These are phyloP conservation scores for Esperia sulphurella DNA, from an alignment of 2,888 invertebrate genomes.

Conservation along the genomic window DNA sequence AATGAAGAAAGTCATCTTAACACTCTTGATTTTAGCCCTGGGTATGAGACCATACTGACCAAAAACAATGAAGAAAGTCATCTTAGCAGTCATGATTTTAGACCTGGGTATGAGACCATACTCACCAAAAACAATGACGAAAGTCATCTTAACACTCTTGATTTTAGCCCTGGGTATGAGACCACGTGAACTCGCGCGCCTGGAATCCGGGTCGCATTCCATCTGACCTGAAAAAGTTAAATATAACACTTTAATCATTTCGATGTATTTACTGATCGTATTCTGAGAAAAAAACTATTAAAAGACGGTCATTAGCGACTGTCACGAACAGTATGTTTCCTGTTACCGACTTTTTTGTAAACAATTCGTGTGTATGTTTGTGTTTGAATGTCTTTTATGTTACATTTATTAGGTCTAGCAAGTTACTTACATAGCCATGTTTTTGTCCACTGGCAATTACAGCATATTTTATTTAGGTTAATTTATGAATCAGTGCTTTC, in stretches of 20 bases:
- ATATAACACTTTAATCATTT: not conserved
- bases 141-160: conserved; percentile 98
- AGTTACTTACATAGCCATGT: too few relatives aligned
- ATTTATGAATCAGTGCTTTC: too few relatives aligned
- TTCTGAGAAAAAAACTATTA: conserved; percentile 14
- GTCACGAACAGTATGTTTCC: conserved; percentile 21
- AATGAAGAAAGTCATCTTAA: conserved; percentile 98
- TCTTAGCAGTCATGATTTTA: conserved; percentile 97
- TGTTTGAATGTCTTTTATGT: too few relatives aligned
- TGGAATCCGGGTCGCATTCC: conserved; percentile 77
- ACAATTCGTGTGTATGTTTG: not conserved
- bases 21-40: conserved; percentile 96
- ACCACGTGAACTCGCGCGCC: conserved; percentile 93
- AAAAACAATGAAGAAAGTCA: conserved; percentile 98
- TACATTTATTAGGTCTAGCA: too few relatives aligned
- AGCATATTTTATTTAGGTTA: too few relatives aligned
- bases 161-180: conserved; percentile 97
- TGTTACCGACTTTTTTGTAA: conserved; percentile 14
- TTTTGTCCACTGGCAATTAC: too few relatives aligned
- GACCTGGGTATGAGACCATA: conserved; percentile 95
- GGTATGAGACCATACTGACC: conserved; percentile 96
- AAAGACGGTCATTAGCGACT: conserved; percentile 20
- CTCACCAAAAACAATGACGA: conserved; percentile 95
- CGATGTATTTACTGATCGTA: not conserved
- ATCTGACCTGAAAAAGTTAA: conserved; percentile 56